phyloP scores from a whole-genome alignment of 2,797 vertebrate genomes.

The Acanthis flammea region DNA sequence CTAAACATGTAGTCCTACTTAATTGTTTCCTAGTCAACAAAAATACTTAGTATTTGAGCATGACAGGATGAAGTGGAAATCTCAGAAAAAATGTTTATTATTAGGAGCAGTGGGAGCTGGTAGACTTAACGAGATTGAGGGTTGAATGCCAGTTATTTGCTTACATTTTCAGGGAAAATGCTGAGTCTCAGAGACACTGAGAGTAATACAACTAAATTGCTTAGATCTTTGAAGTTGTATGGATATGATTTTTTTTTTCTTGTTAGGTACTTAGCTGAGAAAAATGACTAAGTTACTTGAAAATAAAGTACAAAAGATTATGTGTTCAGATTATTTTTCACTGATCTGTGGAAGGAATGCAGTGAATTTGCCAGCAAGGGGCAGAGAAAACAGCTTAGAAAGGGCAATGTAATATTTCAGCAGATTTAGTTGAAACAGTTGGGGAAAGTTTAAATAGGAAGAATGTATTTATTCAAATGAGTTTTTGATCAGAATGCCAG shows the following conservation, averaged over 20 bases:
- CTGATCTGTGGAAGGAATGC: conserved; percentile 38
- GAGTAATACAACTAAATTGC: not conserved
- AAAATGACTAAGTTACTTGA: not conserved
- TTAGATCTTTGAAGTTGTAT: not conserved
- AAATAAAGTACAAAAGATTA: conserved; percentile 32
- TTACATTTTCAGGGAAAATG: not conserved
- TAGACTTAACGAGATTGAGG: not conserved
- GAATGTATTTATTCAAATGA: conserved; percentile 37
- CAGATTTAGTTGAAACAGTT: not conserved
- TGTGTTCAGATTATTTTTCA: conserved; percentile 29
- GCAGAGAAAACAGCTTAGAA: conserved; percentile 17
- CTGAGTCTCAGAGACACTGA: not conserved
- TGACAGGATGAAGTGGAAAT: conserved; percentile 6
- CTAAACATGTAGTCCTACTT: not conserved
- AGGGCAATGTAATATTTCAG: not conserved
- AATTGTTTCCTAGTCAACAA: not conserved
- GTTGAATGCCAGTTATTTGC: not conserved
- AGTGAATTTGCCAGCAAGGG: conserved; percentile 8
- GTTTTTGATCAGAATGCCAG: conserved; percentile 6
- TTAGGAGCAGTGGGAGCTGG: not conserved
- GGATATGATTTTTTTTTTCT: not conserved
- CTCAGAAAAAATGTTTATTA: conserved; percentile 19
- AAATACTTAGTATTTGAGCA: not conserved
- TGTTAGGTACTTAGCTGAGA: not conserved
- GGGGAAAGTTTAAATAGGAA: not conserved